Percentiles rank a stretch among this genome's conserved stretches.
phyloP scores from a whole-genome alignment of 2,888 invertebrate genomes.

The Trissoscelio sp. region DNA sequence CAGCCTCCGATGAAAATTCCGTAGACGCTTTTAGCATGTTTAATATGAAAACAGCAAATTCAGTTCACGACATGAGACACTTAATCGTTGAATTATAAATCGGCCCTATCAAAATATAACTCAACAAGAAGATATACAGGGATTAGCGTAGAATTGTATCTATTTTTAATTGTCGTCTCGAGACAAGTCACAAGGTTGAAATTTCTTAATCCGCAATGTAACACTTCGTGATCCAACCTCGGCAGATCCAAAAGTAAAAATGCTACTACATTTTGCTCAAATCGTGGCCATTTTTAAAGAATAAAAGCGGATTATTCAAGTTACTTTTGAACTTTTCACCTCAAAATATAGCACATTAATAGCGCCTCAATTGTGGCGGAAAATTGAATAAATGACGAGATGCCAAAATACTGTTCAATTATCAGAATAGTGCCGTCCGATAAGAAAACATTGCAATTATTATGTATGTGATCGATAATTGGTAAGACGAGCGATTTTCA shows the following conservation, averaged over 20 bases:
- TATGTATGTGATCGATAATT: slow-evolving; percentile 12
- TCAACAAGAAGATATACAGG: slow-evolving; percentile 60
- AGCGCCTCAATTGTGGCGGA: not conserved
- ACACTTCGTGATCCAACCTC: slow-evolving; percentile 14
- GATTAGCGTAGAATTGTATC: slow-evolving; percentile 52
- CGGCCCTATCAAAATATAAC: slow-evolving; percentile 65
- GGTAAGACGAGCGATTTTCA: slow-evolving; percentile 4
- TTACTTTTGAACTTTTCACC: slow-evolving; percentile 37
- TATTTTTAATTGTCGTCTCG: slow-evolving; percentile 58
- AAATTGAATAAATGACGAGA: slow-evolving; percentile 13
- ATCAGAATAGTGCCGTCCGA: slow-evolving; percentile 4
- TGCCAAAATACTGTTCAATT: slow-evolving; percentile 46
- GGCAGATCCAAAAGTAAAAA: slow-evolving; percentile 23
- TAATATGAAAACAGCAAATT: slow-evolving; percentile 67
- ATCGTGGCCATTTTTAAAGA: too few species aligned
- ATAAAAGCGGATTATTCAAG: slow-evolving; percentile 25
- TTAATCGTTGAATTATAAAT: slow-evolving; percentile 68
- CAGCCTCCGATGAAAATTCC: slow-evolving; percentile 63
- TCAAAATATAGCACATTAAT: slow-evolving; percentile 12
- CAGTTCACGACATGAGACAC: slow-evolving; percentile 67
- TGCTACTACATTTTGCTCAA: slow-evolving; percentile 1
- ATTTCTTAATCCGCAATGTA: slow-evolving; percentile 39
- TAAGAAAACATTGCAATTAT: not conserved
- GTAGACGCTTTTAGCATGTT: slow-evolving; percentile 69
- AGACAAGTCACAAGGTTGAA: slow-evolving; percentile 35